phyloP scores from a whole-genome alignment of 2,113 vertebrate species.

The Mustelus asterias region DNA sequence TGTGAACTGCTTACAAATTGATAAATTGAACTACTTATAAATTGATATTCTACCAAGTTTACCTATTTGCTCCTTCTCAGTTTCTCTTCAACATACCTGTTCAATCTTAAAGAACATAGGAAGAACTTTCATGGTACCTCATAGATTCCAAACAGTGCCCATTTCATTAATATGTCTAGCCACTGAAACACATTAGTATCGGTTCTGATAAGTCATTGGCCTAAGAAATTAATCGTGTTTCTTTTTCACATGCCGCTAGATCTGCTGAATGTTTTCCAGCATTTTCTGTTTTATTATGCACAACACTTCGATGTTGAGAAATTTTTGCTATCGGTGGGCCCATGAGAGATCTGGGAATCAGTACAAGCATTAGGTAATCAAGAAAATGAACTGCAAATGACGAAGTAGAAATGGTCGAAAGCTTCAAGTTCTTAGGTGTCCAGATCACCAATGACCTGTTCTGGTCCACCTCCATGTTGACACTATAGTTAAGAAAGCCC shows the following conservation, averaged over 20 bases:
- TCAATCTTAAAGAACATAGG: no score
- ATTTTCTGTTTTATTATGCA: background rate
- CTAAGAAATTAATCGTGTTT: no score
- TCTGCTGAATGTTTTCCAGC: background rate
- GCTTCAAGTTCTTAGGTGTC: no score
- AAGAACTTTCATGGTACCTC: background rate
- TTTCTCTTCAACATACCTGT: background rate
- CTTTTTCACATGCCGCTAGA: background rate
- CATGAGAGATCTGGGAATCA: background rate
- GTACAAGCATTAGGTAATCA: background rate
- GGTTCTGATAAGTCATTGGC: background rate
- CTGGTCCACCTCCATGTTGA: no score
- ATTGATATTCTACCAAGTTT: no score
- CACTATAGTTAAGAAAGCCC: no score
- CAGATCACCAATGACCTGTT: no score
- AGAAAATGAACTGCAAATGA: background rate
- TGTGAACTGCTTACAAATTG: no score
- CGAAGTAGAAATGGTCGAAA: no score
- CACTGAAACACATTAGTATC: background rate
- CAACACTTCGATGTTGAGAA: background rate
- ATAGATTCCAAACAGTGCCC: background rate
- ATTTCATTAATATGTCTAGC: background rate
- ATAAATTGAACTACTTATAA: no score
- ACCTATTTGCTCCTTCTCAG: background rate
- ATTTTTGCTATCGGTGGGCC: background rate